A percentile compares a stretch with the other conserved stretches of the same genome.
Conservation (phyloP, 2,797 vertebrate genomes). For the Gallinago solitaria region DNA sequence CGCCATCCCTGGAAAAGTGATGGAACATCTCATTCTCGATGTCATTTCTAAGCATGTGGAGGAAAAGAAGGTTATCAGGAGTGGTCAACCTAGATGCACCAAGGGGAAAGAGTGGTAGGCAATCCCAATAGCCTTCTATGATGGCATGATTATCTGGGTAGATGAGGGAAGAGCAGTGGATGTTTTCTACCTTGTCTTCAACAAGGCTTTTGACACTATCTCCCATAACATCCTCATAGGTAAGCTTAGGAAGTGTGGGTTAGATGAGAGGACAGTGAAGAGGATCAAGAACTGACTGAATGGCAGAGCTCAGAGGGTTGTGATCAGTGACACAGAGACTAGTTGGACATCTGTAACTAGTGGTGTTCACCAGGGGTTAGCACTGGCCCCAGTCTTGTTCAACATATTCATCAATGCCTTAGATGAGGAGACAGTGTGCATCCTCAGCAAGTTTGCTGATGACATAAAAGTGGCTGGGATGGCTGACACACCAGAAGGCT, state of each 20-base stretch:
- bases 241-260: neutral
- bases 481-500: neutral
- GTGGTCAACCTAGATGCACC: neutral
- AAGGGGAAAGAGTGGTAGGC: neutral
- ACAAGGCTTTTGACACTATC: neutral
- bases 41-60: neutral
- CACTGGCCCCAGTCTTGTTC: neutral
- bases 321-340: neutral
- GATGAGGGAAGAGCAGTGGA: neutral
- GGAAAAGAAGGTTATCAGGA: neutral
- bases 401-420: neutral
- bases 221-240: neutral
- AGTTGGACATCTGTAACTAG: neutral
- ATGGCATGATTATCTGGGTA: neutral
- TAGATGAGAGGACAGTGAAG: neutral
- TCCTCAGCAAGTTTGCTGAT: neutral
- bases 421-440: neutral
- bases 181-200: neutral
- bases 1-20: neutral
- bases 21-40: neutral
- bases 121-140: neutral
- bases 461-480: neutral
- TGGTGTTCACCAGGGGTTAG: neutral
- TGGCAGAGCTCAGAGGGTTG: neutral
- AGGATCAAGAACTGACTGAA: neutral